A percentile compares a stretch with the other conserved stretches of the same genome.
These are phyloP conservation scores for Epirrita christyi DNA, from an alignment of 2,888 invertebrate genomes.

Conservation along the genomic window DNA sequence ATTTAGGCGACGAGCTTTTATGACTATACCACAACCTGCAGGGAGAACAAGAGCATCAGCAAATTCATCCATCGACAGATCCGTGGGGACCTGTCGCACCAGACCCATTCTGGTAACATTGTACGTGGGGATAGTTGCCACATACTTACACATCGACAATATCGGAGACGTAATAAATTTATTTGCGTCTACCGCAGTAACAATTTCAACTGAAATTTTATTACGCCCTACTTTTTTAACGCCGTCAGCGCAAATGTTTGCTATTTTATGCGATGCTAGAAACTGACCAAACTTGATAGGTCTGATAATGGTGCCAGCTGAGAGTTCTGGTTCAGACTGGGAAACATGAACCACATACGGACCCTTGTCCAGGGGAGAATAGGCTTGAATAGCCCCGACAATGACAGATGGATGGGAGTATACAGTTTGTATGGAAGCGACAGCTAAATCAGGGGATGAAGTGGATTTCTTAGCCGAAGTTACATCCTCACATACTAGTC, in stretches of 20 bases:
- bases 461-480: background rate
- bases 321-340: background rate
- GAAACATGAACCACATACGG: background rate
- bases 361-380: background rate
- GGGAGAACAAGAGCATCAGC: background rate
- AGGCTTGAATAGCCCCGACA: background rate
- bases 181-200: too few relatives aligned
- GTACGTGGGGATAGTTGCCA: too few relatives aligned
- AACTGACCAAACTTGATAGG: background rate
- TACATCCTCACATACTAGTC: background rate
- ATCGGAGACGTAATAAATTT: too few relatives aligned
- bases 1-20: slow-evolving; percentile 13
- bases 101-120: too few relatives aligned
- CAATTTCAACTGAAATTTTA: too few relatives aligned
- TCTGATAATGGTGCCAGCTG: background rate
- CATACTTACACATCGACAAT: too few relatives aligned
- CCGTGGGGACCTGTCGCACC: slow-evolving; percentile 5
- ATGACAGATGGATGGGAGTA: background rate
- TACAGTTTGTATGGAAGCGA: background rate
- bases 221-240: background rate
- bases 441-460: background rate
- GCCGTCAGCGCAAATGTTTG: background rate
- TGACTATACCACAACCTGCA: slow-evolving; percentile 2
- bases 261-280: background rate
- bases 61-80: slow-evolving; percentile 7